Conservation (phyloP, 1,140 invertebrate species). For the Drosophila burlai region DNA sequence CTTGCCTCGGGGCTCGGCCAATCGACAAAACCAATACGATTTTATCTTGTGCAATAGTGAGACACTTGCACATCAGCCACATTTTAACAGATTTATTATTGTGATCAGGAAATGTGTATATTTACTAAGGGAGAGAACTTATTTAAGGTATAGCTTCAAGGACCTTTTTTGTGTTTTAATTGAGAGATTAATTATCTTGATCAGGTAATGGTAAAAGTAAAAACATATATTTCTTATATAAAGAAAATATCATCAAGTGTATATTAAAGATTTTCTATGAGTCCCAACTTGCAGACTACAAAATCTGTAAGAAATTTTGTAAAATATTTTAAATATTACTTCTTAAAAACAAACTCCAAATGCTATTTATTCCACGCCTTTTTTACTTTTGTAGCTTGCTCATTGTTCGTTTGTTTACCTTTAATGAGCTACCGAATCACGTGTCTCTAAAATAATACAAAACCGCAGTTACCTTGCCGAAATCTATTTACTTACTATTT, state of each 20-base stretch:
- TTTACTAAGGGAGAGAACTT: neutral
- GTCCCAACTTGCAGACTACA: neutral
- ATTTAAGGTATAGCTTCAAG: neutral
- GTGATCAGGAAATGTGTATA: slow-evolving; percentile 9
- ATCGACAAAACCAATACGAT: slow-evolving; percentile 26
- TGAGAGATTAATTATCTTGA: neutral
- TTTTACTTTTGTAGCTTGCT: neutral
- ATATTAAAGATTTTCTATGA: neutral
- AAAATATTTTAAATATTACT: neutral
- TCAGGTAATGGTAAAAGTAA: neutral
- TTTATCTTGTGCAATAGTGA: slow-evolving; percentile 70
- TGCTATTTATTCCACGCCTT: neutral
- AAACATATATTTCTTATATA: neutral
- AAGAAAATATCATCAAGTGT: neutral
- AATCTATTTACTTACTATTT: slow-evolving; percentile 35
- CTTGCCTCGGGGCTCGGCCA: slow-evolving; percentile 36
- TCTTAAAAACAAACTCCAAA: neutral
- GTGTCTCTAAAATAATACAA: slow-evolving; percentile 36
- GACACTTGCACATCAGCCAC: slow-evolving; percentile 60
- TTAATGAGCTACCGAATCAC: slow-evolving; percentile 52
- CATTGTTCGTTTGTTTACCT: slow-evolving; percentile 20
- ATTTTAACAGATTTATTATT: slow-evolving; percentile 13
- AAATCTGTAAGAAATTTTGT: neutral
- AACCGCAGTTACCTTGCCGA: slow-evolving; percentile 48
- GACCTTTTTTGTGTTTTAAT: neutral